Conservation (phyloP, 2,113 vertebrate genomes). For the Heptranchias perlo region DNA sequence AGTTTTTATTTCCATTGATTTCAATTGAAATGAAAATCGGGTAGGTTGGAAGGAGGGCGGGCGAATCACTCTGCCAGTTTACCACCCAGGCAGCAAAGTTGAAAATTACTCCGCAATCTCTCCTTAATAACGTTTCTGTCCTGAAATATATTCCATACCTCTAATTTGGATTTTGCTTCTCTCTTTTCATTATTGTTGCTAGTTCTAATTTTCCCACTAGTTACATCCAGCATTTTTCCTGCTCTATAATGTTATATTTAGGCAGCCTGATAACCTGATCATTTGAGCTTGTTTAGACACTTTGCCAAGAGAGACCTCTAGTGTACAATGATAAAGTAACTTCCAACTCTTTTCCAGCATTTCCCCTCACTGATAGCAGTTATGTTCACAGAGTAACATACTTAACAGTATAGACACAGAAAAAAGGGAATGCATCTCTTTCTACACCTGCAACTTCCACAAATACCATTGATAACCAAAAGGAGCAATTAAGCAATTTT, state of each 20-base stretch:
- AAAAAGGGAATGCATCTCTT: not conserved
- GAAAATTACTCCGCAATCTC: not conserved
- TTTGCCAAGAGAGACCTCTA: constrained; percentile 27
- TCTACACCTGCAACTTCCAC: not conserved
- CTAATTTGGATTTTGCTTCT: not conserved
- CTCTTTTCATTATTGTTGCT: not conserved
- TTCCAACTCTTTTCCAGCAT: not conserved
- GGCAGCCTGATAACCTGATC: not conserved
- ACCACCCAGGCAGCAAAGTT: not conserved
- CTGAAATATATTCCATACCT: not conserved
- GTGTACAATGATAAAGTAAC: not conserved
- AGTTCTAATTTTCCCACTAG: not conserved
- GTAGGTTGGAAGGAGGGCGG: not conserved
- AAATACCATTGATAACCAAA: not conserved
- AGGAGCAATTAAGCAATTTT: not conserved
- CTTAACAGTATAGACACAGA: not conserved
- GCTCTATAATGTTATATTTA: not conserved
- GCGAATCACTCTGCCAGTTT: not conserved
- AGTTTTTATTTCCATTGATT: not conserved
- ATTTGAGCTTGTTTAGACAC: not conserved
- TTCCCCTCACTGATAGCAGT: not conserved
- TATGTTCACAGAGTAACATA: not conserved
- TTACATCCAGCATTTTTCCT: not conserved
- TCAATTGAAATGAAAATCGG: not conserved
- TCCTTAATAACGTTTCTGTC: not conserved